Percentiles rank a stretch among this genome's conserved stretches.
These are phyloP conservation scores for Sericinus montela DNA, from an alignment of 2,888 invertebrate genomes.

Conservation along the genomic window DNA sequence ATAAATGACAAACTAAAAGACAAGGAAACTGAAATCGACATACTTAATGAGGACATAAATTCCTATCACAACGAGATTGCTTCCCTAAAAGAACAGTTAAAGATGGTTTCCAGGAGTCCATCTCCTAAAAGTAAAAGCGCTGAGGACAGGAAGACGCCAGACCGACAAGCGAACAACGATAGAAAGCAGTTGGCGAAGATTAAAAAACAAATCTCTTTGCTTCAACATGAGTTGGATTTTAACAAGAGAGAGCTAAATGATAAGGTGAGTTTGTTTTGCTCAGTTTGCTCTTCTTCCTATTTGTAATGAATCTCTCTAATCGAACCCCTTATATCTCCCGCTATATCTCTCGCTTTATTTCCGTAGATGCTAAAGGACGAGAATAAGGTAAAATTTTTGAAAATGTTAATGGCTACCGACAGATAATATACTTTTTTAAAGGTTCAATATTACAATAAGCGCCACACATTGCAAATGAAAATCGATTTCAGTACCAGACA, in stretches of 20 bases:
- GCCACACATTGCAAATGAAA: too few relatives aligned
- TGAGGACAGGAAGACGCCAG: conserved; percentile 69
- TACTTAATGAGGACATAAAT: conserved; percentile 70
- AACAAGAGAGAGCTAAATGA: conserved; percentile 71
- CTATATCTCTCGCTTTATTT: too few relatives aligned
- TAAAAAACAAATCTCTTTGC: conserved; percentile 57
- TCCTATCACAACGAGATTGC: conserved; percentile 73
- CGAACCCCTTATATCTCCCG: too few relatives aligned
- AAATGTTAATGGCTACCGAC: too few relatives aligned
- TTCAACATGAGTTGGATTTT: conserved; percentile 68
- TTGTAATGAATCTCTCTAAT: too few relatives aligned
- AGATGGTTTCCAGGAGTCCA: conserved; percentile 73
- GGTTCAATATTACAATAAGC: too few relatives aligned
- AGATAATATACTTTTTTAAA: too few relatives aligned
- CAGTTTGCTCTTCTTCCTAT: too few relatives aligned
- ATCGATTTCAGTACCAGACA: too few relatives aligned
- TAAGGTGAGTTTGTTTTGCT: conserved; percentile 65
- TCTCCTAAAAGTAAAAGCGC: conserved; percentile 79
- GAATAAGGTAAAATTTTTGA: too few relatives aligned
- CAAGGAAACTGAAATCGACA: conserved; percentile 76
- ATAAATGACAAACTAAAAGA: conserved; percentile 68
- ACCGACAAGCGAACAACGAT: conserved; percentile 75
- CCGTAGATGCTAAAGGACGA: too few relatives aligned
- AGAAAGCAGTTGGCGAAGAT: conserved; percentile 79
- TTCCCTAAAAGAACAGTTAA: conserved; percentile 62